phyloP scores from a whole-genome alignment of 2,888 invertebrate species.

The Aphrophora alni region DNA sequence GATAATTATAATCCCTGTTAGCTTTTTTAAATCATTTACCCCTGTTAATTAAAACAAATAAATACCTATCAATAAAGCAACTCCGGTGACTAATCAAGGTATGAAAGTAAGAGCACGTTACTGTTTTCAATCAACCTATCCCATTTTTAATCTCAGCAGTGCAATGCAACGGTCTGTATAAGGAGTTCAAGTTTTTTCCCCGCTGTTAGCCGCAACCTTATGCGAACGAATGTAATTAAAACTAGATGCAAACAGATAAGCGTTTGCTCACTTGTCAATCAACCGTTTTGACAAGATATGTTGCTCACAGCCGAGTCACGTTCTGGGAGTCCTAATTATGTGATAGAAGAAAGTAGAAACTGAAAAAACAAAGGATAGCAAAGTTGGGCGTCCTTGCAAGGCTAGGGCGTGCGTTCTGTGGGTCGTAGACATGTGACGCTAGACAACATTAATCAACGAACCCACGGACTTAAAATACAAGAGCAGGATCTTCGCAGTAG shows the following conservation, averaged over 20 bases:
- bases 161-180: neutral
- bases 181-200: neutral
- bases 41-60: no score
- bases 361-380: neutral
- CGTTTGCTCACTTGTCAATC: neutral
- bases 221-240: conserved; percentile 3
- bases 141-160: neutral
- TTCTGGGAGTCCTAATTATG: neutral
- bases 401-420: neutral
- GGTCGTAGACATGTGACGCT: neutral
- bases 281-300: neutral
- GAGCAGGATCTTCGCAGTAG: neutral
- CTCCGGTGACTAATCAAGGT: no score
- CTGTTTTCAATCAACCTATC: neutral
- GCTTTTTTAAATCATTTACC: no score
- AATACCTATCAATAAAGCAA: no score
- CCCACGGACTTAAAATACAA: neutral
- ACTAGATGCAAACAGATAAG: neutral
- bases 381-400: neutral
- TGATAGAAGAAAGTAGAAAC: neutral
- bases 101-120: neutral
- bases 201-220: neutral
- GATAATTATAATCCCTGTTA: no score
- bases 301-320: neutral
- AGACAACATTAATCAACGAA: neutral